Conservation (phyloP, 2,113 vertebrate genomes). For the Thalassarche chlororhynchos region DNA sequence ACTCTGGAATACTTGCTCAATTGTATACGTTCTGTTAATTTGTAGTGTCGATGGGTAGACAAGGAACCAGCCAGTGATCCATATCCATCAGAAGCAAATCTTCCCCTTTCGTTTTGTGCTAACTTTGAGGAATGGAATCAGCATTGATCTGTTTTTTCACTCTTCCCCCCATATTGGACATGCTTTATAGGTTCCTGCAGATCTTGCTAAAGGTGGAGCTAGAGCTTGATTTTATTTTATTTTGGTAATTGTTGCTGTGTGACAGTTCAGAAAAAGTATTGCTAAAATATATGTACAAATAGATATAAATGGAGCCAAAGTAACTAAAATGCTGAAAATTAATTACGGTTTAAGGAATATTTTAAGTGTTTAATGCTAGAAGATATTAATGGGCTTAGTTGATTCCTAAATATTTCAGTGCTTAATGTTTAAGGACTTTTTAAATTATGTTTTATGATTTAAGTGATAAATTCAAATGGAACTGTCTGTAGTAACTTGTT, state of each 20-base stretch:
- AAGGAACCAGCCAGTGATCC: not conserved
- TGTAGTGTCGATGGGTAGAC: not conserved
- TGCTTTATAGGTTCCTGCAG: not conserved
- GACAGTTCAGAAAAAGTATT: not conserved
- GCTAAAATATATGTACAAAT: not conserved
- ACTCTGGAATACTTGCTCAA: not conserved
- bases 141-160: not conserved
- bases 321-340: not conserved
- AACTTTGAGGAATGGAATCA: not conserved
- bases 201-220: not conserved
- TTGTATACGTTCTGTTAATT: not conserved
- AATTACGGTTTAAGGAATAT: not conserved
- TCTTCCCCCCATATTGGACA: too few relatives aligned
- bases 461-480: not conserved
- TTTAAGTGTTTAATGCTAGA: not conserved
- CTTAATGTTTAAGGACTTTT: not conserved
- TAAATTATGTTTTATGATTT: not conserved
- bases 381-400: not conserved
- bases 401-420: not conserved
- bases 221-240: not conserved
- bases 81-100: not conserved
- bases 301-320: not conserved
- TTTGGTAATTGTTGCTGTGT: not conserved
- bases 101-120: too few relatives aligned
- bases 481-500: not conserved